Percentiles rank a stretch among this genome's conserved stretches.
Evolutionary conservation across 2,888 invertebrate species (phyloP).

Genomic region (Heliconius cydno): DNA sequence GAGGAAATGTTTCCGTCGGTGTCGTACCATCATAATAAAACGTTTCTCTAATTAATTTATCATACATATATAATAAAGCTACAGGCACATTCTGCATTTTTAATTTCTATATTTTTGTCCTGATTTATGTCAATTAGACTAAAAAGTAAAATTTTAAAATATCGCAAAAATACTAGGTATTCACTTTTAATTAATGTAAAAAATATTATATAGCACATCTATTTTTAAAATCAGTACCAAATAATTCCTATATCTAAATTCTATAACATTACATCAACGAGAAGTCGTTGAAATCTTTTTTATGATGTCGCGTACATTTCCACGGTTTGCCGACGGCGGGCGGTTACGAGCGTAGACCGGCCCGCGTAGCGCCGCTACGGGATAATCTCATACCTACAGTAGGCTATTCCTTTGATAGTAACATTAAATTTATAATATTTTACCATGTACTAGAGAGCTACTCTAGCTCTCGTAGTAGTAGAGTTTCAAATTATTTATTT

Average conservation of each 20-base stretch:
- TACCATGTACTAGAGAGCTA: not conserved
- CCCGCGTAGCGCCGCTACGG: slow-evolving; percentile 18
- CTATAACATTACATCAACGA: not conserved
- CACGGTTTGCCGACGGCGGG: slow-evolving; percentile 29
- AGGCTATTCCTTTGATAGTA: not conserved
- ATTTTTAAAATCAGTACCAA: not conserved
- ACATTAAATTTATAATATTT: not conserved
- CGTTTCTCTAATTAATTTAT: too few relatives aligned
- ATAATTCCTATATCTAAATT: not conserved
- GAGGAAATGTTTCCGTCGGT: not conserved
- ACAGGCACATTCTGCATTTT: not conserved
- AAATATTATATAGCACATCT: not conserved
- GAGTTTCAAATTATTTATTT: too few relatives aligned
- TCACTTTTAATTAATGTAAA: not conserved
- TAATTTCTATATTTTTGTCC: not conserved
- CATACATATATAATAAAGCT: not conserved
- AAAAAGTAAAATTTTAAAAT: too few relatives aligned
- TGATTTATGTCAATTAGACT: not conserved
- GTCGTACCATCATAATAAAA: not conserved
- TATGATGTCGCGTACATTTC: slow-evolving; percentile 15
- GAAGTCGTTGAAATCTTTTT: slow-evolving; percentile 35
- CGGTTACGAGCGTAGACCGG: slow-evolving; percentile 28
- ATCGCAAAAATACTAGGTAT: too few relatives aligned
- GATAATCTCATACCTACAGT: not conserved
- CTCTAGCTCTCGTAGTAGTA: too few relatives aligned